Conservation (phyloP, 2,888 invertebrate species). For the Taenaris catops region DNA sequence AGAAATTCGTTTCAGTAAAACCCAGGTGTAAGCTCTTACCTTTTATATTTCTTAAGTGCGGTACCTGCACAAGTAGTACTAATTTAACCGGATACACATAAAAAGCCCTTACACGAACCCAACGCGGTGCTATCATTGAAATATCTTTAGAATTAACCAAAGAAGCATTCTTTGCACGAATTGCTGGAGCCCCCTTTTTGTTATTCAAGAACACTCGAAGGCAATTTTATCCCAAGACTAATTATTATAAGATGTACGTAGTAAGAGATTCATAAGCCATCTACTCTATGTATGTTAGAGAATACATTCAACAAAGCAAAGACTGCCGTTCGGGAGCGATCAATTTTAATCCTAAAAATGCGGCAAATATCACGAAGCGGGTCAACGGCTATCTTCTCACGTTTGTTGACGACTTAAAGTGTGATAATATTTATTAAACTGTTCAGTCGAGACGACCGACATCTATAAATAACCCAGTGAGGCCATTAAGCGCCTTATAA, state of each 20-base stretch:
- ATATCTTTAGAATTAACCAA: slow-evolving; percentile 51
- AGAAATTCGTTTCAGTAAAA: slow-evolving; percentile 2
- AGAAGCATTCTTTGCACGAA: slow-evolving; percentile 46
- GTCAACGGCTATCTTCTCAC: slow-evolving; percentile 77
- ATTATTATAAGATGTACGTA: slow-evolving; percentile 57
- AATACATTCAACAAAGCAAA: slow-evolving; percentile 65
- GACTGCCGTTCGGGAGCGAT: slow-evolving; percentile 59
- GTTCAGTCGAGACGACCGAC: slow-evolving; percentile 65
- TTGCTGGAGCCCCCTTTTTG: slow-evolving; percentile 58
- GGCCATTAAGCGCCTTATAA: slow-evolving; percentile 70
- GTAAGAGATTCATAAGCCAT: slow-evolving; percentile 47
- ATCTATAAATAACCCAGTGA: slow-evolving; percentile 68
- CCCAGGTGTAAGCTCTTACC: slow-evolving; percentile 16
- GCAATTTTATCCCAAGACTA: slow-evolving; percentile 58
- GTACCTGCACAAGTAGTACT: slow-evolving; percentile 8
- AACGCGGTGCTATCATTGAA: slow-evolving; percentile 54
- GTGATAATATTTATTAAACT: slow-evolving; percentile 79
- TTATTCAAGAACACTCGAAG: slow-evolving; percentile 63
- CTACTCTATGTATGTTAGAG: slow-evolving; percentile 63
- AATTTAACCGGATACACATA: slow-evolving; percentile 55
- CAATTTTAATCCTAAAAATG: slow-evolving; percentile 72
- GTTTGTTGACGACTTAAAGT: slow-evolving; percentile 74
- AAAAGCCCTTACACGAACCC: slow-evolving; percentile 46
- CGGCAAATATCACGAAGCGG: slow-evolving; percentile 76
- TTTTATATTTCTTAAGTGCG: slow-evolving; percentile 6